phyloP scores from a whole-genome alignment of 92 coral and sea anemone species.

The Ricordea florida region DNA sequence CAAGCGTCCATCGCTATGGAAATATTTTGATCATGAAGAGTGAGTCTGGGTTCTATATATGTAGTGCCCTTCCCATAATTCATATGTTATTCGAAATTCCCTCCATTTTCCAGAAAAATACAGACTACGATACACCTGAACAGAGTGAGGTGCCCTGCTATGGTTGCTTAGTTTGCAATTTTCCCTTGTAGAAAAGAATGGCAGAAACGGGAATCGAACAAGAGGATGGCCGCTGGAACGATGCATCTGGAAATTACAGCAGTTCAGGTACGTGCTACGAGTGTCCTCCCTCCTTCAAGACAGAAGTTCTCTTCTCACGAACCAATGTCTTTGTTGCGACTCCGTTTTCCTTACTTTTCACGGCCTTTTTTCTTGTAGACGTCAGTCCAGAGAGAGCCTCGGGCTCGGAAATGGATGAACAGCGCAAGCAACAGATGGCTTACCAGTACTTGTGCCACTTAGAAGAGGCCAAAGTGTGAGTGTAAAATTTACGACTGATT shows the following conservation, averaged over 20 bases:
- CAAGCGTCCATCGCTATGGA: slow-evolving; percentile 5
- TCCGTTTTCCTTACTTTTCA: slow-evolving; percentile 1
- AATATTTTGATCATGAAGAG: no score
- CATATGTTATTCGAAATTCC: slow-evolving; percentile 74
- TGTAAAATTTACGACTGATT: slow-evolving; percentile 1
- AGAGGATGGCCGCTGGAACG: slow-evolving; percentile 69
- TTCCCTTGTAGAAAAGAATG: slow-evolving; percentile 39
- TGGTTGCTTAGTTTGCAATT: background rate
- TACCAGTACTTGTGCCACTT: slow-evolving; percentile 97
- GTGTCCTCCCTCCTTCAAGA: background rate
- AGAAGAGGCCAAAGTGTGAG: slow-evolving; percentile 97
- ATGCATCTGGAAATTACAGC: slow-evolving; percentile 25
- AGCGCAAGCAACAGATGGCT: slow-evolving; percentile 97
- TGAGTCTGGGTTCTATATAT: slow-evolving; percentile 12
- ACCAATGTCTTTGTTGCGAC: background rate
- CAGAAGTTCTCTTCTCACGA: background rate
- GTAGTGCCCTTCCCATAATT: slow-evolving; percentile 52
- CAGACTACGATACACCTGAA: background rate
- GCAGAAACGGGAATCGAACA: slow-evolving; percentile 47
- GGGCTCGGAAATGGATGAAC: slow-evolving; percentile 99
- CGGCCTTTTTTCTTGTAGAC: slow-evolving; percentile 65
- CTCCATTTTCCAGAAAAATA: slow-evolving; percentile 36
- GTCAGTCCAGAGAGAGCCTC: slow-evolving; percentile 88
- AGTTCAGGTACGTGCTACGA: slow-evolving; percentile 25
- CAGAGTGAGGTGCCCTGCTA: slow-evolving; percentile 32